Evolutionary conservation across 2,113 vertebrate genomes (phyloP).

Genomic region (Saguinus midas): DNA sequence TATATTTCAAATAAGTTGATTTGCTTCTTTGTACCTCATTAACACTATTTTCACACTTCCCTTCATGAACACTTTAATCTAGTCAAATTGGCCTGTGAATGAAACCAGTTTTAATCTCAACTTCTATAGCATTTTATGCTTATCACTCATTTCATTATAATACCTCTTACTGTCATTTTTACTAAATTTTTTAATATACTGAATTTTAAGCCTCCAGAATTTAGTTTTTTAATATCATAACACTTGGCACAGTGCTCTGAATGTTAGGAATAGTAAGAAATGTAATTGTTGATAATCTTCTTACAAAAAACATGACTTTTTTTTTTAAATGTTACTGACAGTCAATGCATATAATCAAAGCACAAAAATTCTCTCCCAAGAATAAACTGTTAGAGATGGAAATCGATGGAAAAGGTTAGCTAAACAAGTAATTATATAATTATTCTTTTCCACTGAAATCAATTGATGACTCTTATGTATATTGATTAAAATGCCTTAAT

Average conservation of each 20-base stretch:
- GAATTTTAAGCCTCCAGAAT: neutral
- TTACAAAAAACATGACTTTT: neutral
- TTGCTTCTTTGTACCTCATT: neutral
- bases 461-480: neutral
- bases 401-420: neutral
- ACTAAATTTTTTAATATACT: conserved; percentile 3
- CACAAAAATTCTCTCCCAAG: neutral
- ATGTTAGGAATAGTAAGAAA: neutral
- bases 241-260: neutral
- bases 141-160: neutral
- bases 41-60: neutral
- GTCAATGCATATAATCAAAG: neutral
- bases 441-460: neutral
- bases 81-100: neutral
- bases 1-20: neutral
- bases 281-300: neutral
- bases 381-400: conserved; percentile 20
- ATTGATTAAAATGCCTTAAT: neutral
- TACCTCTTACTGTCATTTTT: neutral
- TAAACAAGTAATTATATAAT: neutral
- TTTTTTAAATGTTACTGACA: too few species aligned
- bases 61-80: neutral
- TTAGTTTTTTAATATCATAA: neutral
- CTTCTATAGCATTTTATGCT: neutral
- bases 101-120: conserved; percentile 25